phyloP scores from a whole-genome alignment of 1,140 invertebrate species.

The Cydia fagiglandana region DNA sequence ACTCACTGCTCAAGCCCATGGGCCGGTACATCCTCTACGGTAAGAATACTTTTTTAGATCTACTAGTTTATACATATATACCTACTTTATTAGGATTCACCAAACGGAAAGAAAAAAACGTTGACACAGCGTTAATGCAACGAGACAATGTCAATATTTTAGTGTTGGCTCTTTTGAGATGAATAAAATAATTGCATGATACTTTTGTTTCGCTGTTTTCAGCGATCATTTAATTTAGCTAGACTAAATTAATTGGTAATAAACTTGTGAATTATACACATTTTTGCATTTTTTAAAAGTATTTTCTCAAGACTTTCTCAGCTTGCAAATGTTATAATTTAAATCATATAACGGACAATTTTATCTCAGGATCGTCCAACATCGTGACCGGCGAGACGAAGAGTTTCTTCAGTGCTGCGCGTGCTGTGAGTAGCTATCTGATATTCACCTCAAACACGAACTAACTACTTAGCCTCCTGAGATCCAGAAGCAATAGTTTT shows the following conservation, averaged over 20 bases:
- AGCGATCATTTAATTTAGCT: too few species aligned
- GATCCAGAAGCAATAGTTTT: too few species aligned
- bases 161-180: too few species aligned
- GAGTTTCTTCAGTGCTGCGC: slow-evolving; percentile 92
- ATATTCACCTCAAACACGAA: slow-evolving; percentile 38
- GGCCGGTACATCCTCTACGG: slow-evolving; percentile 94
- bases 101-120: too few species aligned
- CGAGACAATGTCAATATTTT: too few species aligned
- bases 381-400: slow-evolving; percentile 93
- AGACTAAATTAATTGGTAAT: too few species aligned
- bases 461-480: not conserved
- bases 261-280: not conserved
- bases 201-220: too few species aligned
- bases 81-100: not conserved
- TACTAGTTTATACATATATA: not conserved
- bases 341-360: slow-evolving; percentile 43
- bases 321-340: not conserved
- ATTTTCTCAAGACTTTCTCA: not conserved
- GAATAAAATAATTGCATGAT: too few species aligned
- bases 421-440: slow-evolving; percentile 85
- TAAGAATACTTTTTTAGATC: slow-evolving; percentile 55
- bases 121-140: not conserved
- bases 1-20: slow-evolving; percentile 91
- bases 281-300: slow-evolving; percentile 10
- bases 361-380: slow-evolving; percentile 86